A percentile compares a stretch with the other conserved stretches of the same genome.
phyloP scores from a whole-genome alignment of 2,797 vertebrate genomes.

The Sebastes reedi region DNA sequence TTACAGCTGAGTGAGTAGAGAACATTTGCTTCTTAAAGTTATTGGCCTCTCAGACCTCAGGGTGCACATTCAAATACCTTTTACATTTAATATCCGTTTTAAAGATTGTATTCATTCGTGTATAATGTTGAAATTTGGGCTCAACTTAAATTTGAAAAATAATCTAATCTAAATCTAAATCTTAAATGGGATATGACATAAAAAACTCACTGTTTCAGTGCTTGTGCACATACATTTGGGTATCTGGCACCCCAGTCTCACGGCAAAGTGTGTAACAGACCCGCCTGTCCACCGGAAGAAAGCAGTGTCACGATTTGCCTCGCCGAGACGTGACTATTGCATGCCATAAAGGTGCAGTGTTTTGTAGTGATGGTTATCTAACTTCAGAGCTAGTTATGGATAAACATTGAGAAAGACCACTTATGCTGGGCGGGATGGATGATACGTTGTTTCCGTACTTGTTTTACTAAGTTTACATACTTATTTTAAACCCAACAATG shows the following conservation, averaged over 20 bases:
- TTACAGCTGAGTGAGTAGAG: background rate
- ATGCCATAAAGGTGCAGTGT: too few relatives aligned
- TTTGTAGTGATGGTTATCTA: too few relatives aligned
- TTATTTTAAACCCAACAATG: too few relatives aligned
- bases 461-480: too few relatives aligned
- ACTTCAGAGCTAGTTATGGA: too few relatives aligned
- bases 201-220: background rate
- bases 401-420: too few relatives aligned
- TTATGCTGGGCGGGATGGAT: too few relatives aligned
- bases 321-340: too few relatives aligned
- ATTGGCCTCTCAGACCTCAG: background rate
- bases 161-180: background rate
- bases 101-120: background rate
- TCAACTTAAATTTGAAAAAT: background rate
- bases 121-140: background rate
- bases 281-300: too few relatives aligned
- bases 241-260: too few relatives aligned
- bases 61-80: background rate
- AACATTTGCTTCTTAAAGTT: background rate
- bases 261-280: accelerated
- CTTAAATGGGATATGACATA: background rate
- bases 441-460: too few relatives aligned
- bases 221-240: background rate
- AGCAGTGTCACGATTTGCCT: too few relatives aligned
- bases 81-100: background rate